Evolutionary conservation across 64 coral and sea anemone genomes (phyloP).

Genomic region (Orbicella faveolata): DNA sequence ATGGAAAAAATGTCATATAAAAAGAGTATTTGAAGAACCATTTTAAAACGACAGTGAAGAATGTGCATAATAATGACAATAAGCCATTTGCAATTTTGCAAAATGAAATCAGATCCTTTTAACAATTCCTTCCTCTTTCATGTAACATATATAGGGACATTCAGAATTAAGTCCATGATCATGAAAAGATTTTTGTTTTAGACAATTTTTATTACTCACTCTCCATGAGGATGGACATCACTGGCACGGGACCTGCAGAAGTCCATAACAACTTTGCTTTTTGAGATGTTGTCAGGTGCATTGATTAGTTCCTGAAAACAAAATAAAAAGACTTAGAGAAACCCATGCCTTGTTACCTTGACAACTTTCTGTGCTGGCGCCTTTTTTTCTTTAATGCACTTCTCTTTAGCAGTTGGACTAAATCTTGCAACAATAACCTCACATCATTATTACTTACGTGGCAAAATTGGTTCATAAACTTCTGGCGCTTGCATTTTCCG

Average conservation of each 20-base stretch:
- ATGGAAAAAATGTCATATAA: neutral
- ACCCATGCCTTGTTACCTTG: neutral
- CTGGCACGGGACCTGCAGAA: conserved; percentile 25
- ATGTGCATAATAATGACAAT: too few species aligned
- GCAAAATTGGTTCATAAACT: conserved; percentile 26
- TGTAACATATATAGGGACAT: neutral
- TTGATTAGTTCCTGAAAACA: conserved; percentile 20
- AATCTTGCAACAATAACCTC: neutral
- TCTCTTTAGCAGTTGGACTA: neutral
- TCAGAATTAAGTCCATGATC: neutral
- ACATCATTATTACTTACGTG: neutral
- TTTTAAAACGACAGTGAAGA: too few species aligned
- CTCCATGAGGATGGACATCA: conserved; percentile 20
- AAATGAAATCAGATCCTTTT: too few species aligned
- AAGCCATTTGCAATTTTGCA: too few species aligned
- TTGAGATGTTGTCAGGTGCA: conserved; percentile 34
- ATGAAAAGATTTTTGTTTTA: too few species aligned
- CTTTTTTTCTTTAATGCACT: too few species aligned
- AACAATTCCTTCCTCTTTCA: too few species aligned
- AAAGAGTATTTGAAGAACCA: too few species aligned
- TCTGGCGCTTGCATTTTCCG: conserved; percentile 26
- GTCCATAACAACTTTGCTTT: neutral
- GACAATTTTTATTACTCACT: conserved; percentile 6
- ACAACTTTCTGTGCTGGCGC: neutral
- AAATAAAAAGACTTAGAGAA: neutral